Percentiles rank a stretch among this genome's conserved stretches.
These are phyloP conservation scores for Myotis planiceps DNA, from an alignment of 2,797 vertebrate species.

Conservation along the genomic window DNA sequence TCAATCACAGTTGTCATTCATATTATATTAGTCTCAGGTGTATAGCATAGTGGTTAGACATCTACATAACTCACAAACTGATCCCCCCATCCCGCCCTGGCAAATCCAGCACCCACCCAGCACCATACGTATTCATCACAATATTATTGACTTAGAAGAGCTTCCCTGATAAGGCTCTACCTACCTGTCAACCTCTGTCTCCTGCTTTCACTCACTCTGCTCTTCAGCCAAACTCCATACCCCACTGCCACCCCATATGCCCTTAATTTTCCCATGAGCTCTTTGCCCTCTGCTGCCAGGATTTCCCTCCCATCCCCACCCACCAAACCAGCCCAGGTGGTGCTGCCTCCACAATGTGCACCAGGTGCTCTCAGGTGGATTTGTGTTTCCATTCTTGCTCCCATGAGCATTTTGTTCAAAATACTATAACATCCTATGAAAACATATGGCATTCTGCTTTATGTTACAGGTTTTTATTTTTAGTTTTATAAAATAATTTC, in stretches of 20 bases:
- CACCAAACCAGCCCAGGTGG: background rate
- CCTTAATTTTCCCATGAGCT: background rate
- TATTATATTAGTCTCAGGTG: background rate
- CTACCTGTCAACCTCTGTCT: background rate
- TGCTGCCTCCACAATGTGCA: background rate
- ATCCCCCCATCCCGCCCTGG: too few relatives aligned
- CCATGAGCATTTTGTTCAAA: background rate
- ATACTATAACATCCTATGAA: background rate
- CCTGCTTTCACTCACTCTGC: background rate
- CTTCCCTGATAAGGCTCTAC: background rate
- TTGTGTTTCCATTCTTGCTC: background rate
- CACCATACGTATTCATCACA: too few relatives aligned
- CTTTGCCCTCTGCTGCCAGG: background rate
- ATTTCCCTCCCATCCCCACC: background rate
- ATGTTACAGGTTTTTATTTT: background rate
- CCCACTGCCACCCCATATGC: rapidly evolving
- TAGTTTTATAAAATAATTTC: background rate
- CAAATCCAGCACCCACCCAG: background rate
- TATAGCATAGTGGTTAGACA: background rate
- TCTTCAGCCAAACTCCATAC: background rate
- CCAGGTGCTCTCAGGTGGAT: background rate
- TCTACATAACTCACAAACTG: background rate
- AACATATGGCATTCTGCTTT: background rate
- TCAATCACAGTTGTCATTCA: background rate
- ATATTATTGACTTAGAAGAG: background rate